Evolutionary conservation across 1,140 invertebrate genomes (phyloP), one percentile per base, ranked within the genome.

Genomic region (Leptoteleia sp.): DNA sequence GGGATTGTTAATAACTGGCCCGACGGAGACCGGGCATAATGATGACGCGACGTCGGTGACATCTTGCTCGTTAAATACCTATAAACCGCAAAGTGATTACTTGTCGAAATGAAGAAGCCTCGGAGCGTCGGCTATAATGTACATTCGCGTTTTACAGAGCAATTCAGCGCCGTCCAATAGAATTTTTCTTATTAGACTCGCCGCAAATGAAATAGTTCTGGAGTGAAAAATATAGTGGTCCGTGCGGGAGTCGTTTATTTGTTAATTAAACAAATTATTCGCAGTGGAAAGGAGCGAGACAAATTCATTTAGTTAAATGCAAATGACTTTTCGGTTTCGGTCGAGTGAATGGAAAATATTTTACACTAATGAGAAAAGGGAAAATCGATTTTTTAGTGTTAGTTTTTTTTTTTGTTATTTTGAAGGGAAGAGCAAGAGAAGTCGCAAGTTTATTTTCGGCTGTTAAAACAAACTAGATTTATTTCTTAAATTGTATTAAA

Each of bases 41-140:
- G 42, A 31, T 31, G 42, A 22, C 38, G 50, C 38, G 16, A 12
- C 57, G 15, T 17, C 12, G 50, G 50, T 64, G 70, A 73, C 70
- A 57, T 59, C 43, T 57, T 59, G 42, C 70, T 73, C 59, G 70
- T 73, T 73, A 73, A 73, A 64, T 73, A 73, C 40, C 57, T 73
- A 73, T 73, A 73, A 73, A 64, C 59, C 57, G 50, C 70, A 73
- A 64, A 73, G 57, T 73, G 70, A 73, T 73, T 73, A 73, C 57
- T 73, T 55, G 57, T 64, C 57, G 57, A 64, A 73, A 64, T 73
- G 59, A 55, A 65, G 40, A 16, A 62, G 59, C 59, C 59, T 57
- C 33, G 38, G 11, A 59, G 17, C 50, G 50, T 31, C 17, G 13
- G 15, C 25, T 25, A 40, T 57, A 73, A 73, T 29, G 25, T 48